Percentiles rank a stretch among this genome's conserved stretches.
Conservation (phyloP, 2,113 vertebrate species). For the Scatophagus argus region DNA sequence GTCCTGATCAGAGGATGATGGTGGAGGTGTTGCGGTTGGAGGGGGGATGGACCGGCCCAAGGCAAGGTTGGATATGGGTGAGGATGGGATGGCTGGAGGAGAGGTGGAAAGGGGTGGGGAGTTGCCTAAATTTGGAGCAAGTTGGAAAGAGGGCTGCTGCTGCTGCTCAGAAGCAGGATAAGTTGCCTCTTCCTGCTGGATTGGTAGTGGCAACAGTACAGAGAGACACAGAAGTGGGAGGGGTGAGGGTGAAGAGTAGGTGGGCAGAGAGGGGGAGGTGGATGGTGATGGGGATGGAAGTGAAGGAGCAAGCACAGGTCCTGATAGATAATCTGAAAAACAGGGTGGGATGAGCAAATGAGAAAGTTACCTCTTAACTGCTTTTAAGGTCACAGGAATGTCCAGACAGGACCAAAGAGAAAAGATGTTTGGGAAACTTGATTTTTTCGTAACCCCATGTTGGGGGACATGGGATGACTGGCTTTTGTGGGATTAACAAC, state of each 20-base stretch:
- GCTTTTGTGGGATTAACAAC: neutral
- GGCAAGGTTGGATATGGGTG: constrained; percentile 67
- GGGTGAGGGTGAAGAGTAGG: constrained; percentile 64
- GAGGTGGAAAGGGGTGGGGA: constrained; percentile 68
- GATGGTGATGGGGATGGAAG: constrained; percentile 62
- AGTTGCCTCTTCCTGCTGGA: constrained; percentile 28
- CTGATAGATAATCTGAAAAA: constrained; percentile 72
- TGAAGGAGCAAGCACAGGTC: constrained; percentile 41
- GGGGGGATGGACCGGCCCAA: constrained; percentile 68
- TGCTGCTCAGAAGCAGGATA: constrained; percentile 32
- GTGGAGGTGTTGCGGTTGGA: constrained; percentile 68
- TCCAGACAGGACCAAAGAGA: no score
- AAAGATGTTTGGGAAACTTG: no score
- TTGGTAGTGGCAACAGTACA: constrained; percentile 47
- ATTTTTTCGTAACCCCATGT: no score
- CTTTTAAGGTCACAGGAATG: neutral
- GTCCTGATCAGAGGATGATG: constrained; percentile 71
- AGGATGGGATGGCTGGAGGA: constrained; percentile 55
- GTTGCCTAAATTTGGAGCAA: constrained; percentile 47
- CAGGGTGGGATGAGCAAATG: neutral
- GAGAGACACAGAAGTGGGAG: constrained; percentile 66
- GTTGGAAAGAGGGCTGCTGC: constrained; percentile 47
- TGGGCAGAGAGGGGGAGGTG: constrained; percentile 62
- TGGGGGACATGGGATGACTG: no score
- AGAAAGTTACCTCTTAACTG: neutral